phyloP scores from a whole-genome alignment of 2,113 vertebrate species.

The Cephalopterus ornatus region DNA sequence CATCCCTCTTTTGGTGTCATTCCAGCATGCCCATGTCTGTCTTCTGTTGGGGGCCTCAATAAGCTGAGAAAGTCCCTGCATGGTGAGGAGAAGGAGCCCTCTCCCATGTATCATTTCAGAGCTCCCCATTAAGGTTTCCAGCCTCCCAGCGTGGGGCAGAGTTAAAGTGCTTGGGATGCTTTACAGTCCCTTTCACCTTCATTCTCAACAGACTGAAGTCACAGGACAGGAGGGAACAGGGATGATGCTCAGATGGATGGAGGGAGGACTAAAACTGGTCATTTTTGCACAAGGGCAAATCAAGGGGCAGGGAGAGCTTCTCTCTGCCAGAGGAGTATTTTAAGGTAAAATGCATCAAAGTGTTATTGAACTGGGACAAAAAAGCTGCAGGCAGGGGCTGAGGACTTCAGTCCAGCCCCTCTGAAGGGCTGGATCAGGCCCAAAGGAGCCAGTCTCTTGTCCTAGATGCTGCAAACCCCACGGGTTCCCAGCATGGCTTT shows the following conservation, averaged over 20 bases:
- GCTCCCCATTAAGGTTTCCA: not conserved
- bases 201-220: accelerated
- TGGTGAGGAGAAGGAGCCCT: not conserved
- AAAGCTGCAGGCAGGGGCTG: not conserved
- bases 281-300: conserved; percentile 11
- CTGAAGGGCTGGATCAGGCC: conserved; percentile 21
- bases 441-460: not conserved
- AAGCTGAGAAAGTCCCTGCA: not conserved
- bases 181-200: not conserved
- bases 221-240: not conserved
- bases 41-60: accelerated
- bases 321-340: not conserved
- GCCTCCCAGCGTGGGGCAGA: not conserved
- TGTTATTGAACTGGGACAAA: not conserved
- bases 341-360: conserved; percentile 26
- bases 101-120: not conserved
- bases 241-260: not conserved
- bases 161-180: not conserved
- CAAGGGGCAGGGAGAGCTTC: not conserved
- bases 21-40: not conserved
- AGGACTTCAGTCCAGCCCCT: not conserved
- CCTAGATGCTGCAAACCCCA: not conserved
- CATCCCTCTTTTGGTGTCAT: not conserved
- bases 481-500: not conserved
- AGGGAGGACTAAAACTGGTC: not conserved